phyloP scores from a whole-genome alignment of 2,797 vertebrate genomes.

The Parauchenoglanis ngamensis region DNA sequence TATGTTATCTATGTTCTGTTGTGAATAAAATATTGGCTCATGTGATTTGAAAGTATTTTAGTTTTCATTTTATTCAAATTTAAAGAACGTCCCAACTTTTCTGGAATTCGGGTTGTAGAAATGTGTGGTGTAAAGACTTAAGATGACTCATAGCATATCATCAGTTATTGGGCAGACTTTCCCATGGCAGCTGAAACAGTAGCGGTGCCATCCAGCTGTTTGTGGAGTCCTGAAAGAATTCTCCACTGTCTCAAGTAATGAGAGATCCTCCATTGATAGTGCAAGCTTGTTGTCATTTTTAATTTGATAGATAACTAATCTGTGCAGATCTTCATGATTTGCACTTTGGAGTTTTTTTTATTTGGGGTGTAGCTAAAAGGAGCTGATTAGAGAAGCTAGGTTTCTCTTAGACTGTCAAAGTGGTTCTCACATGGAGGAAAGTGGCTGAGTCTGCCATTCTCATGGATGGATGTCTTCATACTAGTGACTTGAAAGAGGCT shows the following conservation, averaged over 20 bases:
- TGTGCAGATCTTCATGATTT: no score
- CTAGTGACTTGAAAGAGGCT: neutral
- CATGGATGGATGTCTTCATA: neutral
- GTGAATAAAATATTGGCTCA: no score
- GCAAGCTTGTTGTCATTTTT: neutral
- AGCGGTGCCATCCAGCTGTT: neutral
- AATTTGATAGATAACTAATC: no score
- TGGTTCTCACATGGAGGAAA: neutral
- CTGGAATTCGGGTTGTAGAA: neutral
- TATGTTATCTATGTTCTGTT: no score
- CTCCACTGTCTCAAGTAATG: neutral
- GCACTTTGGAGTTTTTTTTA: no score
- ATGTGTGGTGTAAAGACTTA: neutral
- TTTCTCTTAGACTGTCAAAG: neutral
- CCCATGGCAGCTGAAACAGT: neutral
- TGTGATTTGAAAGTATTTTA: no score
- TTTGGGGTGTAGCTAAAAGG: no score
- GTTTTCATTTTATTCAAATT: no score
- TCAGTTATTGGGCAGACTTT: neutral
- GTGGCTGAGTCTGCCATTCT: neutral
- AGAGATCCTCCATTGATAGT: neutral
- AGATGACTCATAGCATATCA: neutral
- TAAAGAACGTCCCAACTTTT: no score
- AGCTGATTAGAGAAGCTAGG: neutral
- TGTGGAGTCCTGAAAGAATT: neutral